These are phyloP conservation scores for Leptobrachium leishanense DNA, from an alignment of 2,113 vertebrate genomes.

Conservation along the genomic window DNA sequence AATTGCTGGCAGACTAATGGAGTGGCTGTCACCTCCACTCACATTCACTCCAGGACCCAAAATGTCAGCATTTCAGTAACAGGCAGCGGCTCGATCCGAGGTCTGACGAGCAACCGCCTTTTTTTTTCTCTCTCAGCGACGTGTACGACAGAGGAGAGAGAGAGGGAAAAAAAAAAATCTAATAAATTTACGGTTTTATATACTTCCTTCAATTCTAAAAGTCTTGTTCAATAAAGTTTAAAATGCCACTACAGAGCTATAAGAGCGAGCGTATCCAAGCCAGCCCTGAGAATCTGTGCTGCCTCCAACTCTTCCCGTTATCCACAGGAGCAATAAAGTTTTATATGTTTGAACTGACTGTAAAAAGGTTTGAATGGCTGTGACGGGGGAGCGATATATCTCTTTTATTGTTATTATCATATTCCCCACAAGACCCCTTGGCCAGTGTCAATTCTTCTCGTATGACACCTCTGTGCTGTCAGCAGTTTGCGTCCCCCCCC, in stretches of 20 bases:
- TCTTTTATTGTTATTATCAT: constrained; percentile 95
- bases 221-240: constrained; percentile 98
- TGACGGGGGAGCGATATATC: constrained; percentile 93
- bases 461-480: constrained; percentile 83
- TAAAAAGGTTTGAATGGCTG: constrained; percentile 94
- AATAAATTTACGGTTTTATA: constrained; percentile 97
- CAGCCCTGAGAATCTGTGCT: constrained; percentile 84
- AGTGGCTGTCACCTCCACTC: constrained; percentile 34
- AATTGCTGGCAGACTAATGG: constrained; percentile 27
- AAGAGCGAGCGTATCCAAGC: constrained; percentile 90
- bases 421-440: constrained; percentile 87
- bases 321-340: constrained; percentile 97
- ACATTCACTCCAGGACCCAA: constrained; percentile 39
- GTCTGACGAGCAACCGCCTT: constrained; percentile 38
- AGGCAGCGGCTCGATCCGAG: constrained; percentile 33
- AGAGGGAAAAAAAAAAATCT: constrained; percentile 69
- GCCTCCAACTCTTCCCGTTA: constrained; percentile 82
- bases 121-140: constrained; percentile 6
- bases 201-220: constrained; percentile 94
- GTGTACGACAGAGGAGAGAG: constrained; percentile 15
- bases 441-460: constrained; percentile 85
- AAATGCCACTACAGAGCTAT: constrained; percentile 96
- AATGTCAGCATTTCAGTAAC: constrained; percentile 46
- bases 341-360: constrained; percentile 97
- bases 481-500: constrained; percentile 61